Evolutionary conservation across 2,113 vertebrate species (phyloP).

Genomic region (Thinocorus orbignyianus): DNA sequence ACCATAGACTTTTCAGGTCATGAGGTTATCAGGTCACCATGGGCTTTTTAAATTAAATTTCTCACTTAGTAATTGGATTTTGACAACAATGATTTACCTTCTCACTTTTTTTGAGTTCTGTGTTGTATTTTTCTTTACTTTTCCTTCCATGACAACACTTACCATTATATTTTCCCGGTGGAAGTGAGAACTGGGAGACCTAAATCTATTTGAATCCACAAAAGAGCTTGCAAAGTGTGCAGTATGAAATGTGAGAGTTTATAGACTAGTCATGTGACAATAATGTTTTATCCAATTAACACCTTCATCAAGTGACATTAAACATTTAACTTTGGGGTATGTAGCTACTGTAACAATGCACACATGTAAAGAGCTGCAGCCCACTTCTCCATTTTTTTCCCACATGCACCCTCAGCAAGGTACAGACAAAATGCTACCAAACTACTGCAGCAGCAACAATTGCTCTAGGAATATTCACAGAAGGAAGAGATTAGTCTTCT

Average conservation of each 20-base stretch:
- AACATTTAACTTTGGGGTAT: background rate
- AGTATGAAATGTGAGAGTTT: background rate
- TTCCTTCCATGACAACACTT: background rate
- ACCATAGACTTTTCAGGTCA: background rate
- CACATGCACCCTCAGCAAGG: background rate
- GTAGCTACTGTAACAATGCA: background rate
- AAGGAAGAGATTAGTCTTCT: background rate
- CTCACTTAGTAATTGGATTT: conserved; percentile 6
- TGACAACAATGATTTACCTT: background rate
- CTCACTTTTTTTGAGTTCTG: background rate
- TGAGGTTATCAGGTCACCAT: background rate
- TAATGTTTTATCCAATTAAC: background rate
- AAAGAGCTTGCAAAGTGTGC: background rate
- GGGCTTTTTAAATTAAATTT: conserved; percentile 12
- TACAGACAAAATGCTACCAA: background rate
- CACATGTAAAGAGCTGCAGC: background rate
- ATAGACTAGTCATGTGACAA: background rate
- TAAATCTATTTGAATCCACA: background rate
- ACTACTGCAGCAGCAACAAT: background rate
- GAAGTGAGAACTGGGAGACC: background rate
- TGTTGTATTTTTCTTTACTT: background rate
- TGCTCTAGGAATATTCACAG: background rate
- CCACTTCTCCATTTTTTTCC: background rate
- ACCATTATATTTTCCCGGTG: background rate
- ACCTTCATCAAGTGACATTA: background rate